Base-by-base conservation (phyloP, 2,888 invertebrate species). In the Caenorhabditis sp. region DNA sequence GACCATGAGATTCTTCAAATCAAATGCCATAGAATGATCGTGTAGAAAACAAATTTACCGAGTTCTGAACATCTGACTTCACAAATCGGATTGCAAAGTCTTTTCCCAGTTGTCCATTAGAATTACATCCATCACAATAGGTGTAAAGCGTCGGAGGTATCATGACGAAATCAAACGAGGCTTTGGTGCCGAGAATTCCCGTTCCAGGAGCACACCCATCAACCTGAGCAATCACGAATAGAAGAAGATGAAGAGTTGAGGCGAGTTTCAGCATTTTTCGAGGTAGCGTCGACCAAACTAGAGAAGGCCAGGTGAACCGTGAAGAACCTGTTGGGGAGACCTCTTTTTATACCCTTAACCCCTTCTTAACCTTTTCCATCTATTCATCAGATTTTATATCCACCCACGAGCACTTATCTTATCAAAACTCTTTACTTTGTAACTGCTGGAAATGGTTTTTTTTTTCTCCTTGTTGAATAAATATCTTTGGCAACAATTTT, bases 141-240 rank as follows among this genome's bases (percentile, higher is more conserved):
- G 80, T 80, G 49, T 80, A 80, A 3, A 26, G 0, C 12, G 35
- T 28, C 0, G 74, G 68, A 2, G 80, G 80, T 10, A 35, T 47
- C 68, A 80, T 66, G 0, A 61, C 56, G 6, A 44, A 74, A 3
- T 31, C 24, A 38, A 74, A 69, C 0, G 51, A 63, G 7, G 68
- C 80, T n/a, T 61, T 69, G 31, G 61, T 47, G 3, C 74, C 74
- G 0, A 74, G 51, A 14, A 59, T 51, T 28, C 80, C 80, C 8
- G 74, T 63, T 31, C 80, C 80, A 8, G 80, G 80, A 22, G 44
- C 80, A 69, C 80, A 80, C 44, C 41, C 68, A 8, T 24, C 5
- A 1, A 35, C 10, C 4, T 4, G 19, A 7, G n/a, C 4, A 19
- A 38, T 6, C 14, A 76, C 12, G 22, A 68, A n/a, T 6, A 28